A percentile compares a stretch with the other conserved stretches of the same genome.
Conservation (phyloP, 2,888 invertebrate species). For the Rhamnusium bicolor region DNA sequence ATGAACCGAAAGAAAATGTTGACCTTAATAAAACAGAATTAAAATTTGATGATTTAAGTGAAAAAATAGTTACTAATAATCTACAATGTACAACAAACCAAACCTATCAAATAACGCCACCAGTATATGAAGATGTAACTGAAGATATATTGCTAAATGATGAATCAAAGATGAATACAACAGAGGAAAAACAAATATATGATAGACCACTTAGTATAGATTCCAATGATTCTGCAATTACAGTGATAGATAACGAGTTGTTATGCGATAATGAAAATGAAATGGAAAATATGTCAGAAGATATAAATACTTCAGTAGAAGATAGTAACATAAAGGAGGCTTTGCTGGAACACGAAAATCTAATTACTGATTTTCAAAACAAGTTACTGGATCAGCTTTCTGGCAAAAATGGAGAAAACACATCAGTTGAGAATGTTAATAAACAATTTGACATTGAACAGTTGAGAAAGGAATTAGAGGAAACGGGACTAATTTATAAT, state of each 20-base stretch:
- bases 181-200: slow-evolving; percentile 2
- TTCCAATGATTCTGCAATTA: slow-evolving; percentile 58
- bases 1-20: slow-evolving; percentile 17
- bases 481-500: slow-evolving; percentile 42
- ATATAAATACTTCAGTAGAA: not conserved
- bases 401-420: slow-evolving; percentile 43
- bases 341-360: slow-evolving; percentile 48
- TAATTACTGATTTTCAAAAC: slow-evolving; percentile 54
- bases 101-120: not conserved
- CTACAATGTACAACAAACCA: not conserved
- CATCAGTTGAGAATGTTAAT: not conserved
- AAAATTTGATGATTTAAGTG: slow-evolving; percentile 27
- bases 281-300: not conserved
- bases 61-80: slow-evolving; percentile 17
- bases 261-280: not conserved
- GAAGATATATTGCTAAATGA: not conserved
- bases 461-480: slow-evolving; percentile 47
- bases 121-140: not conserved
- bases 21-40: slow-evolving; percentile 29
- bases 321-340: slow-evolving; percentile 25
- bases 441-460: slow-evolving; percentile 49
- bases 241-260: slow-evolving; percentile 50
- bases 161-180: not conserved
- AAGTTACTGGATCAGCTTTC: slow-evolving; percentile 54
- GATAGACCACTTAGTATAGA: slow-evolving; percentile 54